phyloP scores from a whole-genome alignment of 2,888 invertebrate genomes.

The Gonocerus acuteangulatus region DNA sequence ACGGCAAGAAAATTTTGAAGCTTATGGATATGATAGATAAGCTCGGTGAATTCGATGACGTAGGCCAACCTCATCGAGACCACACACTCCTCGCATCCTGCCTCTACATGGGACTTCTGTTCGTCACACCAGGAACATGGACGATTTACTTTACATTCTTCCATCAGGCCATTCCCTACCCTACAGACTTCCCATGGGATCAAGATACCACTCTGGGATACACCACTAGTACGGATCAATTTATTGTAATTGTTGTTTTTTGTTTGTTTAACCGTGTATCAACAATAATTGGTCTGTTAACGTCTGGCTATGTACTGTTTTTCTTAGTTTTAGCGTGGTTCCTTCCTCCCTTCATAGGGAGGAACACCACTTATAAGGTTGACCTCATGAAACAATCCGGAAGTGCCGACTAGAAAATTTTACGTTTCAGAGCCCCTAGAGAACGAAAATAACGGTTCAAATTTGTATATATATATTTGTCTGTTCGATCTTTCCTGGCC shows the following conservation, averaged over 20 bases:
- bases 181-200: conserved; percentile 14
- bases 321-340: too few species aligned
- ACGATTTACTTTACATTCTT: conserved; percentile 8
- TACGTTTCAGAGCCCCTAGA: too few species aligned
- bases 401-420: too few species aligned
- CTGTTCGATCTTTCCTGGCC: too few species aligned
- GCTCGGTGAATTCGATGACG: conserved; percentile 4
- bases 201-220: conserved; percentile 3
- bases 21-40: conserved; percentile 14
- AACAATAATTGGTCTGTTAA: too few species aligned
- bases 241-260: not conserved
- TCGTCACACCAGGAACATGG: conserved; percentile 4
- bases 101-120: conserved; percentile 5
- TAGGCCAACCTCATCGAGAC: not conserved
- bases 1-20: not conserved
- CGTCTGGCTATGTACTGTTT: too few species aligned
- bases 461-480: too few species aligned
- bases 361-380: too few species aligned
- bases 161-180: conserved; percentile 14
- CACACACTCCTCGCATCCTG: not conserved
- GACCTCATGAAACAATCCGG: too few species aligned
- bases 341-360: too few species aligned
- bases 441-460: too few species aligned
- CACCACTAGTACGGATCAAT: not conserved
- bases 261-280: too few species aligned